Evolutionary conservation across 1,140 invertebrate species (phyloP).

Genomic region (Drosophila parvula): DNA sequence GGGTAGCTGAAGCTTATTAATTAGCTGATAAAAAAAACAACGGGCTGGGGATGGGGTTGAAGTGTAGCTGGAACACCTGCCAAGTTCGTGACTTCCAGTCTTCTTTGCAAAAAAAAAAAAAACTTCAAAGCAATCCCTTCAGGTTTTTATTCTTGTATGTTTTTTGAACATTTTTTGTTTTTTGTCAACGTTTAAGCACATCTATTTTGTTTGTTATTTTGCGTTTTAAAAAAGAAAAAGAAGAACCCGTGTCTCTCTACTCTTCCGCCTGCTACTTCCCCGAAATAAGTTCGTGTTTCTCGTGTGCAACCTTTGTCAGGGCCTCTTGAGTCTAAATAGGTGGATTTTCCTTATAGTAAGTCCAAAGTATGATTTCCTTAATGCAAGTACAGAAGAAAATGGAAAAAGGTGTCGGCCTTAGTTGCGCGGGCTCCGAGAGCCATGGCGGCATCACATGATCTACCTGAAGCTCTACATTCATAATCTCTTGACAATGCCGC

Average conservation of each 20-base stretch:
- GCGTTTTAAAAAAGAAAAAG: too few species aligned
- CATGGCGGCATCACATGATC: too few species aligned
- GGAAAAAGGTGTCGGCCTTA: too few species aligned
- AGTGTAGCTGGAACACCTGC: conserved; percentile 15
- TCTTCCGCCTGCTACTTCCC: neutral
- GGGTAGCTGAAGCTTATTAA: conserved; percentile 48
- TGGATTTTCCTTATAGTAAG: too few species aligned
- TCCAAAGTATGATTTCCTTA: too few species aligned
- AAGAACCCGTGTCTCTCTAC: too few species aligned
- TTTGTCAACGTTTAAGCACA: too few species aligned
- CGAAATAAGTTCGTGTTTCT: conserved; percentile 10
- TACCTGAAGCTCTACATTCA: too few species aligned
- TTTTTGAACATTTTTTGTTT: neutral
- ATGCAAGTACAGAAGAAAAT: too few species aligned
- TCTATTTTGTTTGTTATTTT: too few species aligned
- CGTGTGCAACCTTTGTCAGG: conserved; percentile 5
- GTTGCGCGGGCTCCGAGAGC: too few species aligned
- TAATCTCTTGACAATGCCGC: too few species aligned
- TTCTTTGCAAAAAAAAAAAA: neutral
- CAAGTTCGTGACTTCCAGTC: conserved; percentile 17
- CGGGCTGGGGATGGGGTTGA: neutral
- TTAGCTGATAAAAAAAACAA: conserved; percentile 44
- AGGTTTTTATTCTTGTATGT: neutral
- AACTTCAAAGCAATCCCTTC: neutral
- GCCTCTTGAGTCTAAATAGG: neutral